These are phyloP conservation scores for Nothocercus nigrocapillus DNA, from an alignment of 2,113 vertebrate species.

Conservation along the genomic window DNA sequence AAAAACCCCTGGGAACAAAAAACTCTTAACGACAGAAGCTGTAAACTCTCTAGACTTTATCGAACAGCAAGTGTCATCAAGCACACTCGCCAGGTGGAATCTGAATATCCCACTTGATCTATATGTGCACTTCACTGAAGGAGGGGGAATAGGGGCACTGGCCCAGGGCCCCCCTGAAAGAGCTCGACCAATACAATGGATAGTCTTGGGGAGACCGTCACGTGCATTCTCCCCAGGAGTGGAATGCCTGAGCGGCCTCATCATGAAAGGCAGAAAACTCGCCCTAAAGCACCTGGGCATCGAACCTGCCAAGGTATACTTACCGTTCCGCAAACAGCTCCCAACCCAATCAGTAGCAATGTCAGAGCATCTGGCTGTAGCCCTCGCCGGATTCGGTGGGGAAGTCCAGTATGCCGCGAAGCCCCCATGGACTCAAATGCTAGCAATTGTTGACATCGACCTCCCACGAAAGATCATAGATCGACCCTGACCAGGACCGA, in stretches of 20 bases:
- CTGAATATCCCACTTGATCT: neutral
- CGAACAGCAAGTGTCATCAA: neutral
- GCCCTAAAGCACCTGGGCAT: neutral
- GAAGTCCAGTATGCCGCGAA: neutral
- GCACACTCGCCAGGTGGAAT: neutral
- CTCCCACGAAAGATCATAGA: neutral
- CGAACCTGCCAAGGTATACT: neutral
- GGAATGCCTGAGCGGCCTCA: neutral
- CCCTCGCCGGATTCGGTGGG: neutral
- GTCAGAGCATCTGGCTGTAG: neutral
- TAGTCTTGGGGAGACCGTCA: too few relatives aligned
- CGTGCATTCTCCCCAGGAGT: too few relatives aligned
- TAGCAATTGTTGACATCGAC: neutral
- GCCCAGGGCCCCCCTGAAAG: too few relatives aligned
- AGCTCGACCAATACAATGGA: too few relatives aligned
- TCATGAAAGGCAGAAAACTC: neutral
- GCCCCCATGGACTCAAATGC: neutral
- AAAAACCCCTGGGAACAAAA: too few relatives aligned
- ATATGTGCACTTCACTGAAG: neutral
- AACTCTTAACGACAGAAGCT: too few relatives aligned
- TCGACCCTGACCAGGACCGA: neutral
- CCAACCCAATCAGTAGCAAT: neutral
- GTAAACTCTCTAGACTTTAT: neutral
- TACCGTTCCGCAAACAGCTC: neutral
- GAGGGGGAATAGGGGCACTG: neutral